Base-by-base conservation (phyloP, 2,888 invertebrate species). In the Nemotelus pantherinus region DNA sequence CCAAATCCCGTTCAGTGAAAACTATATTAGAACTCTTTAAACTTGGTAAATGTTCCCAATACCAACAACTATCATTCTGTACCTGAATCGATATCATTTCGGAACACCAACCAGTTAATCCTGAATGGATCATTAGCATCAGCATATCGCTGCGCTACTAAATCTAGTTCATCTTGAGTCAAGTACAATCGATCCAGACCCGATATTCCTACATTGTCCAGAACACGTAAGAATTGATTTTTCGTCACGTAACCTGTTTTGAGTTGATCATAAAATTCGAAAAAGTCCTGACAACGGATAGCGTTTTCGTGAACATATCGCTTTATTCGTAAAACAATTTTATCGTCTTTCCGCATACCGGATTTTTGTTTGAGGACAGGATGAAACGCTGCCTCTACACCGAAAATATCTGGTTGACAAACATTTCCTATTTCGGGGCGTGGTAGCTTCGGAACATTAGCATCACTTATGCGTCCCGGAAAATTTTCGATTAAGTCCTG, bases 61-160 rank as follows among this genome's bases (percentile, higher is more conserved):
- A 45, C 50, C 64, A 25, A 25, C 25, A 25, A 25, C 25, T 25
- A 25, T 25, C 25, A 25, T 45, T 43, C 25, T 75, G 43, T 82
- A 92, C 93, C 94, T 83, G 92, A 91, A 83, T 95, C 93, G 81
- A 94, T 91, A 84, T 94, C 94, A 82, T 93, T 92, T 83, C 92
- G 92, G 84, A 95, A 95, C 43, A 91, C 91, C 78, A 90, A 89
- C 94, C 94, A 95, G 84, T 92, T 92, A 64, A 94, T 89, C 75
- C 91, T 89, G 76, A 90, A 88, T 0, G 86, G 86, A 85, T 94
- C 93, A 81, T 91, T 89, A n/a, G 92, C 92, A 88, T 94, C 93
- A 79, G 89, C 85, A 86, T 94, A 95, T 83, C 92, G 91, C 10
- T 89, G 87, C 82, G 90, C 88, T n/a, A 95, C 84, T 77, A 90